Conservation (phyloP, 2,888 invertebrate species). For the Operophtera brumata region DNA sequence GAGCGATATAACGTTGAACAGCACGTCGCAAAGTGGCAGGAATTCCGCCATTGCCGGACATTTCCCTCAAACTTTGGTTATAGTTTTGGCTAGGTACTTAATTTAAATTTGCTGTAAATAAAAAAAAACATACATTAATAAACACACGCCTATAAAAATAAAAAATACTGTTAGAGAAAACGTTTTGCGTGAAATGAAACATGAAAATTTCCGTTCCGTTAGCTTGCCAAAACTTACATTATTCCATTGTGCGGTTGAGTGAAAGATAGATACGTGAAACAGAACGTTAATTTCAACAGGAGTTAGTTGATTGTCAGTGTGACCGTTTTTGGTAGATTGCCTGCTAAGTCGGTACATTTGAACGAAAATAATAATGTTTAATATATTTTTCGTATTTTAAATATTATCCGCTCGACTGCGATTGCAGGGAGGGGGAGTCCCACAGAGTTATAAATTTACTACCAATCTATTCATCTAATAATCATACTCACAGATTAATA, state of each 20-base stretch:
- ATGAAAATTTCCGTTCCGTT: constrained; percentile 16
- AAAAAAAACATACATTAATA: too few relatives aligned
- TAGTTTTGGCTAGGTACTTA: constrained; percentile 32
- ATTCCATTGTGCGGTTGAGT: not conserved
- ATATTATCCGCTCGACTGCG: too few relatives aligned
- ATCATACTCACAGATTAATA: too few relatives aligned
- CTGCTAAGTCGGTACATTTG: too few relatives aligned
- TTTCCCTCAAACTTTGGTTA: constrained; percentile 49
- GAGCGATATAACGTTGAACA: constrained; percentile 94
- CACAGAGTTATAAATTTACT: too few relatives aligned
- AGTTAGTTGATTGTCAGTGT: too few relatives aligned
- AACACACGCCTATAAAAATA: constrained; percentile 39
- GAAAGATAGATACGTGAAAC: constrained; percentile 5
- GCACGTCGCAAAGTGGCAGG: constrained; percentile 93
- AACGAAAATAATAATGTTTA: too few relatives aligned
- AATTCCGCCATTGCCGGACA: constrained; percentile 86
- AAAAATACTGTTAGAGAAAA: not conserved
- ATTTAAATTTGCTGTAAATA: constrained; percentile 39
- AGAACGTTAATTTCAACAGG: constrained; percentile 28
- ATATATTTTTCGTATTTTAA: too few relatives aligned
- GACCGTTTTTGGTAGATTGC: too few relatives aligned
- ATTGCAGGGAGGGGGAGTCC: too few relatives aligned
- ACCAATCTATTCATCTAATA: too few relatives aligned
- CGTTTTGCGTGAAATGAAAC: constrained; percentile 28
- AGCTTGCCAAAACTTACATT: not conserved